A percentile compares a stretch with the other conserved stretches of the same genome.
phyloP scores from a whole-genome alignment of 2,888 invertebrate genomes.

The Sminthurinus aureus region DNA sequence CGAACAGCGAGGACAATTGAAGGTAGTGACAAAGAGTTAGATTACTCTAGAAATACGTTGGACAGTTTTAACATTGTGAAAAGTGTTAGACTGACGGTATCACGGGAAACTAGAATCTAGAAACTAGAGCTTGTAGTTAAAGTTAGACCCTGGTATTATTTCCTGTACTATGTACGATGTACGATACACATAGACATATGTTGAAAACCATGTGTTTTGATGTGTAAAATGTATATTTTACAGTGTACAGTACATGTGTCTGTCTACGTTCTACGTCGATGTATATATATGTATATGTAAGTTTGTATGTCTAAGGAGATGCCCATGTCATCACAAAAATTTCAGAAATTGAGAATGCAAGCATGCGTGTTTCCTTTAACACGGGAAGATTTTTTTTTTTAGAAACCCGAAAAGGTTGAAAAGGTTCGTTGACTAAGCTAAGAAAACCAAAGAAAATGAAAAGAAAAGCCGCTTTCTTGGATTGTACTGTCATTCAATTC shows the following conservation, averaged over 20 bases:
- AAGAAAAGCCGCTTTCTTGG: conserved; percentile 28
- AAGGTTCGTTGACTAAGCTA: no score
- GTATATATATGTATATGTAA: not conserved
- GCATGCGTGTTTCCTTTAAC: conserved; percentile 33
- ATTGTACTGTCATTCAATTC: not conserved
- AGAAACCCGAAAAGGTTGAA: conserved; percentile 26
- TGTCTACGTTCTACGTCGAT: not conserved
- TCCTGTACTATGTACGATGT: not conserved
- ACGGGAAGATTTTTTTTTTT: conserved; percentile 13
- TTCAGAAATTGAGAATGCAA: conserved; percentile 38
- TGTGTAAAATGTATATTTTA: no score
- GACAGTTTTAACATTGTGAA: not conserved
- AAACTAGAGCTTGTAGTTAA: no score
- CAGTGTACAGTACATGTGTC: not conserved
- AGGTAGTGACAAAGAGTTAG: conserved; percentile 23
- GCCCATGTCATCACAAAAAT: conserved; percentile 29
- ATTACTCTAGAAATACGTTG: conserved; percentile 10
- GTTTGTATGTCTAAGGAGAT: conserved; percentile 13
- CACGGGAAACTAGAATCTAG: no score
- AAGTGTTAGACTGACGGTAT: not conserved
- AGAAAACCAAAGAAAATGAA: conserved; percentile 19
- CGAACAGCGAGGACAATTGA: conserved; percentile 15
- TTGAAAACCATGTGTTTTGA: no score
- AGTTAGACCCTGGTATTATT: conserved; percentile 8
- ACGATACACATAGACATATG: not conserved